Percentiles rank a stretch among this genome's conserved stretches.
Evolutionary conservation across 2,797 vertebrate species (phyloP).

Genomic region (Scleropages formosus): DNA sequence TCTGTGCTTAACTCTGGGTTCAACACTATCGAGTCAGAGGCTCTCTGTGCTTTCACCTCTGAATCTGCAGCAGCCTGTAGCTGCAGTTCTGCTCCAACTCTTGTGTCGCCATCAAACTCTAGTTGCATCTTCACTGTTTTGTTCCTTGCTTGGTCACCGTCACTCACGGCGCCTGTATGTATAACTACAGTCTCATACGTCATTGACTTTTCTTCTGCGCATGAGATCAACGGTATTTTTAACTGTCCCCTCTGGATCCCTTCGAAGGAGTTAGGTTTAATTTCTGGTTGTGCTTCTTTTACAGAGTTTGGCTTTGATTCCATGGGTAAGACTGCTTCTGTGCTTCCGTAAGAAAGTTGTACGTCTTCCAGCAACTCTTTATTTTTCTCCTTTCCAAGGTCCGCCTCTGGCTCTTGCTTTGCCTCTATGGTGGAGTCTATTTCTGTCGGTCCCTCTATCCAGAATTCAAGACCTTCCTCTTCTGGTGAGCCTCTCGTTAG

Average conservation of each 20-base stretch:
- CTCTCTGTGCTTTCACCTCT: slow-evolving; percentile 12
- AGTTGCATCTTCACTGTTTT: background rate
- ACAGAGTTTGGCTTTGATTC: background rate
- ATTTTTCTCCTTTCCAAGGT: background rate
- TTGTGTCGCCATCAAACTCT: no score
- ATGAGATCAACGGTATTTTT: slow-evolving; percentile 25
- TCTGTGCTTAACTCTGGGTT: background rate
- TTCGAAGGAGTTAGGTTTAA: background rate
- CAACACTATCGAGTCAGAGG: background rate
- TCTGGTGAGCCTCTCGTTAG: background rate
- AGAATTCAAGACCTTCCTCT: background rate
- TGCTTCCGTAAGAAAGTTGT: slow-evolving; percentile 13
- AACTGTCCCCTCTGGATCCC: background rate
- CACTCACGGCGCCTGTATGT: background rate
- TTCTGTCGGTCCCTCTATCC: background rate
- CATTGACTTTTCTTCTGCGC: slow-evolving; percentile 1
- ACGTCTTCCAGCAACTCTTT: background rate
- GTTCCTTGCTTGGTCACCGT: background rate
- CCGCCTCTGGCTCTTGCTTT: background rate
- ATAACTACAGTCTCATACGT: background rate
- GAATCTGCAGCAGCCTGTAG: slow-evolving; percentile 27
- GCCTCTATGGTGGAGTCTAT: background rate
- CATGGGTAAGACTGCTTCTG: slow-evolving; percentile 21
- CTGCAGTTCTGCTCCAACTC: background rate
- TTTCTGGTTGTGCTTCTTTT: background rate